These are phyloP conservation scores for Puffinus mauretanicus DNA, from an alignment of 2,113 vertebrate genomes.

Conservation along the genomic window DNA sequence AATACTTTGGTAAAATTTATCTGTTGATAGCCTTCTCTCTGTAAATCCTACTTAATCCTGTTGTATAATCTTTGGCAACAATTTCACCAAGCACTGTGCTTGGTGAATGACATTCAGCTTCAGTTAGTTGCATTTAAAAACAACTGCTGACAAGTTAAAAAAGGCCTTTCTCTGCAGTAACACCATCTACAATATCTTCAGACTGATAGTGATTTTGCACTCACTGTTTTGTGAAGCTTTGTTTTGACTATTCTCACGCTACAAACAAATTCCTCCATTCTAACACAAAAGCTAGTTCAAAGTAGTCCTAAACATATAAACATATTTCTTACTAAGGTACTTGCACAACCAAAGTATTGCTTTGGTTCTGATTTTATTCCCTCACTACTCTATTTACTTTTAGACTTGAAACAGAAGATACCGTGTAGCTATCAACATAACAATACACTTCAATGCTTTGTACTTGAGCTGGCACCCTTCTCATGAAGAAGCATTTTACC, in stretches of 20 bases:
- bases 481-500: not conserved
- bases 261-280: not conserved
- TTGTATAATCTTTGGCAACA: conserved; percentile 50
- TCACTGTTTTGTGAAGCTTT: not conserved
- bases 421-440: not conserved
- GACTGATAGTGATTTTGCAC: not conserved
- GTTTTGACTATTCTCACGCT: not conserved
- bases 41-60: conserved; percentile 29
- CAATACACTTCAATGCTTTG: not conserved
- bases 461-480: not conserved
- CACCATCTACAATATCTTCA: not conserved
- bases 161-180: not conserved
- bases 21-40: not conserved
- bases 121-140: not conserved
- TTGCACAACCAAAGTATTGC: not conserved
- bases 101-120: not conserved
- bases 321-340: not conserved
- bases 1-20: not conserved
- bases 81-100: not conserved
- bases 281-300: not conserved
- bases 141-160: conserved; percentile 10
- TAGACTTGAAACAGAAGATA: not conserved
- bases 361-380: not conserved
- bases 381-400: not conserved
- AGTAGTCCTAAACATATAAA: not conserved